These are phyloP conservation scores for Hylaeus volcanicus DNA, from an alignment of 1,140 invertebrate genomes.

Conservation along the genomic window DNA sequence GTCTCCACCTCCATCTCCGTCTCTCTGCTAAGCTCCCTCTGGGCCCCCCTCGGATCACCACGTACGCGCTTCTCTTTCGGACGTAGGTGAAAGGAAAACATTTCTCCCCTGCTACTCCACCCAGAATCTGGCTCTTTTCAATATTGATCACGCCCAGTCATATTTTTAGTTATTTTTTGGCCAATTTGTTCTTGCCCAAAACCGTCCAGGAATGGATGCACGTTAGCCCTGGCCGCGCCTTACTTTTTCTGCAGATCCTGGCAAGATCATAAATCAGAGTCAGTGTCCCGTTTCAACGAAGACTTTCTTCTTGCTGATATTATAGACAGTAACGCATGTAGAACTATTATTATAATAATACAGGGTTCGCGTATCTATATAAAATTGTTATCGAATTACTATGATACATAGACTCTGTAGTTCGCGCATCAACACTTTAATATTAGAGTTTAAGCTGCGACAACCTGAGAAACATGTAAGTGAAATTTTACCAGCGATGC, in stretches of 20 bases:
- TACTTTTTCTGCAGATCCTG: neutral
- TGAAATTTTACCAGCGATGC: too few species aligned
- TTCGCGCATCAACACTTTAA: too few species aligned
- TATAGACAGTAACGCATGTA: too few species aligned
- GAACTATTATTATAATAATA: too few species aligned
- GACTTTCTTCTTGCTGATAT: too few species aligned
- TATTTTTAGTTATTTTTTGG: neutral
- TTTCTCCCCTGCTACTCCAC: conserved; percentile 63
- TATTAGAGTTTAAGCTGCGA: too few species aligned
- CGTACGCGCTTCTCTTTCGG: conserved; percentile 27
- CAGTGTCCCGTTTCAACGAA: neutral
- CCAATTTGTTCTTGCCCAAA: neutral
- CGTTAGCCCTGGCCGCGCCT: neutral
- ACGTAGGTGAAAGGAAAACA: conserved; percentile 77
- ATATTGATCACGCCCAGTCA: conserved; percentile 1
- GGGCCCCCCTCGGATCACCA: neutral
- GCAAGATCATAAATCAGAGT: neutral
- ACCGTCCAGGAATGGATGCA: conserved; percentile 10
- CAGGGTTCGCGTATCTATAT: too few species aligned
- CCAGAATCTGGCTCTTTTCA: neutral
- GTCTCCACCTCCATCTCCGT: conserved; percentile 63
- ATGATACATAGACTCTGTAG: too few species aligned
- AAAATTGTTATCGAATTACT: too few species aligned
- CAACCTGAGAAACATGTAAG: too few species aligned
- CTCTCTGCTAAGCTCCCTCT: conserved; percentile 51